phyloP scores from a whole-genome alignment of 2,797 vertebrate genomes.

The Clarias pachynema region DNA sequence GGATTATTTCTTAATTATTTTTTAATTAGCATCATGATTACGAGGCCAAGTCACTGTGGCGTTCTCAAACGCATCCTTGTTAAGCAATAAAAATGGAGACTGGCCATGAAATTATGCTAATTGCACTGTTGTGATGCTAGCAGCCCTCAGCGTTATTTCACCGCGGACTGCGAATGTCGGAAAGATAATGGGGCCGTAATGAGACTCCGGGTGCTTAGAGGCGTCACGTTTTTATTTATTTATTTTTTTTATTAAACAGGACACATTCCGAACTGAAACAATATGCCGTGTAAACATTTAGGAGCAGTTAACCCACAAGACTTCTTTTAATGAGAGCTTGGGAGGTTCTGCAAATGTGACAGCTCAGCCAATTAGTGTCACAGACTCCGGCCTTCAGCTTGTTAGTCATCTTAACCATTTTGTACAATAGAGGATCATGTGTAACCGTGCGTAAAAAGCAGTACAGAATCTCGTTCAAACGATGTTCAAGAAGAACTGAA shows the following conservation, averaged over 20 bases:
- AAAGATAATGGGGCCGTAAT: not conserved
- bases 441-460: not conserved
- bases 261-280: not conserved
- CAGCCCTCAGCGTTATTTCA: slow-evolving; percentile 1
- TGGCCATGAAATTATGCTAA: slow-evolving; percentile 26
- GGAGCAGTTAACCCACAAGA: slow-evolving; percentile 10
- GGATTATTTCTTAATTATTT: slow-evolving; percentile 40
- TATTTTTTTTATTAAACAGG: not conserved
- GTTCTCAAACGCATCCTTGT: slow-evolving; percentile 5
- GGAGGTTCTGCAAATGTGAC: not conserved
- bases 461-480: not conserved
- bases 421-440: not conserved
- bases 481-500: not conserved
- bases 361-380: slow-evolving; percentile 16
- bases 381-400: not conserved
- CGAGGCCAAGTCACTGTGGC: not conserved
- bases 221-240: not conserved
- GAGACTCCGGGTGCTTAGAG: not conserved
- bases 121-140: slow-evolving; percentile 11
- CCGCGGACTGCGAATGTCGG: not conserved
- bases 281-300: not conserved
- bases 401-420: not conserved
- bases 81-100: slow-evolving; percentile 25
- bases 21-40: slow-evolving; percentile 28
- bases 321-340: slow-evolving; percentile 7